phyloP scores from a whole-genome alignment of 2,113 vertebrate genomes.

The Epinephelus moara region DNA sequence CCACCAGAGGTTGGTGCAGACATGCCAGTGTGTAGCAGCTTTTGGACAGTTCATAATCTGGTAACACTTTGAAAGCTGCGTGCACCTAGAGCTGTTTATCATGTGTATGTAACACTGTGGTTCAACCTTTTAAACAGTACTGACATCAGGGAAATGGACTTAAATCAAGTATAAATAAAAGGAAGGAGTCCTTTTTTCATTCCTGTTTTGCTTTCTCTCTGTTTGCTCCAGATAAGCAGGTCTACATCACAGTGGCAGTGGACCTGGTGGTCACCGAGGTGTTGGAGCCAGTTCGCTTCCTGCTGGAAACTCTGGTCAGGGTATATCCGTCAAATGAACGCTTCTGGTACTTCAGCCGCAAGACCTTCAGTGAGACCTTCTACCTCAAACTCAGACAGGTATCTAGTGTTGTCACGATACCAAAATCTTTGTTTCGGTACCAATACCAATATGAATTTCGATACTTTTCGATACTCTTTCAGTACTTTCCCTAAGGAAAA shows the following conservation, averaged over 20 bases:
- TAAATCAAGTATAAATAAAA: neutral
- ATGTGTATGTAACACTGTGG: neutral
- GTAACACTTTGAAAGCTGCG: neutral
- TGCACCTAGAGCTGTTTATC: neutral
- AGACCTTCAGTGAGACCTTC: slow-evolving; percentile 96
- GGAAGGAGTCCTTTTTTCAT: neutral
- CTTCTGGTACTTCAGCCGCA: slow-evolving; percentile 99
- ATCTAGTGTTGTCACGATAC: no score
- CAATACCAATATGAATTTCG: no score
- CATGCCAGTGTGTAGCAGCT: neutral
- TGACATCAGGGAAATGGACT: neutral
- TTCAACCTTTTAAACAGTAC: neutral
- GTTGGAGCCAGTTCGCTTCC: slow-evolving; percentile 94
- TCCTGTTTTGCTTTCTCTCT: neutral
- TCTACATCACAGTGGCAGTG: slow-evolving; percentile 96
- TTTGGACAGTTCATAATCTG: neutral
- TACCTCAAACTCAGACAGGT: slow-evolving; percentile 97
- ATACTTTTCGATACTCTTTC: no score
- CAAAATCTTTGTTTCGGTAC: no score
- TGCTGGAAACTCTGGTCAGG: slow-evolving; percentile 92
- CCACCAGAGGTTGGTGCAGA: neutral
- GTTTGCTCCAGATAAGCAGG: slow-evolving; percentile 89
- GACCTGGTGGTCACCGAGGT: slow-evolving; percentile 98
- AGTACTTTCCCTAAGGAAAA: no score
- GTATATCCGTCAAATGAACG: slow-evolving; percentile 96